These are phyloP conservation scores for Numenius arquata DNA, from an alignment of 2,113 vertebrate species.

Conservation along the genomic window DNA sequence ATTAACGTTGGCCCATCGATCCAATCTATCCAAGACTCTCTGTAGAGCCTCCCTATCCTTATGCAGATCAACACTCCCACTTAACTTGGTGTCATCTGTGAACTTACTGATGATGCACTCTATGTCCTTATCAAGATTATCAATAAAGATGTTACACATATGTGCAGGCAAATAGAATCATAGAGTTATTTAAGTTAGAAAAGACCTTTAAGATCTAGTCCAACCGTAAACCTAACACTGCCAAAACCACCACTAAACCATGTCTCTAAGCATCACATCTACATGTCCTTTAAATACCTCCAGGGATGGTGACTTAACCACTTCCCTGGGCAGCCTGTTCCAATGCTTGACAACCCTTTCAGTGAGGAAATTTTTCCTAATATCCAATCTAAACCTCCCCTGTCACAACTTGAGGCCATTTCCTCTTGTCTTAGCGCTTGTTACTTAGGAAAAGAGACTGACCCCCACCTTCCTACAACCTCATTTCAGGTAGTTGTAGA, in stretches of 20 bases:
- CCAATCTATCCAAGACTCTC: no score
- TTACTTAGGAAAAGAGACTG: background rate
- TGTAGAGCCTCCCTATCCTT: no score
- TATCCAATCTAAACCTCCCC: background rate
- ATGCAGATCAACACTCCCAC: no score
- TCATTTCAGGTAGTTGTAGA: background rate
- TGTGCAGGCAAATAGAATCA: no score
- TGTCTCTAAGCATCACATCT: background rate
- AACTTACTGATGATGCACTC: no score
- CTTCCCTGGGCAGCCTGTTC: background rate
- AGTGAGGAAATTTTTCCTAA: background rate
- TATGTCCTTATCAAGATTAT: no score
- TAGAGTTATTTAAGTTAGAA: no score
- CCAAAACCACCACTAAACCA: background rate
- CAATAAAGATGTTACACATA: no score
- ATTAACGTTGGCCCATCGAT: no score
- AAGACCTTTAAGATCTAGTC: no score
- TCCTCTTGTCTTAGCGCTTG: background rate
- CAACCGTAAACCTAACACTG: background rate
- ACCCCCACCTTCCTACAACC: fast-evolving
- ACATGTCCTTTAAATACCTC: background rate
- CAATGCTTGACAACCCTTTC: background rate
- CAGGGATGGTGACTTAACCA: background rate
- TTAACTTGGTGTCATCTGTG: no score
- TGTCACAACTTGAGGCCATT: background rate